Percentiles rank a stretch among this genome's conserved stretches.
Conservation (phyloP, 1,140 invertebrate genomes). For the Zeugodacus cucurbitae region DNA sequence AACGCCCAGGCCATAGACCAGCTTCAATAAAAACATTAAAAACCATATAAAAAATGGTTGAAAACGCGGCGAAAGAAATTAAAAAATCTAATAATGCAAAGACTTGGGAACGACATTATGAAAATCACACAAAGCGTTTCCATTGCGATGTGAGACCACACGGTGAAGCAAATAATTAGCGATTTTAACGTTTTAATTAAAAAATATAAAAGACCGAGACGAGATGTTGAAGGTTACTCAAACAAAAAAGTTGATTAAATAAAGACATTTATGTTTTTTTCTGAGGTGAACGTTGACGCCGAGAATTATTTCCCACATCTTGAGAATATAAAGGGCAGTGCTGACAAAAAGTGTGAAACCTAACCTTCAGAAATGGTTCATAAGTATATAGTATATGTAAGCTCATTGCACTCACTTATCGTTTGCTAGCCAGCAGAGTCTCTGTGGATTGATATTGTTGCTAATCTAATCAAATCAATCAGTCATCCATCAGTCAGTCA, state of each 20-base stretch:
- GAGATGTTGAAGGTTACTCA: background rate
- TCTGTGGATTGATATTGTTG: too few relatives aligned
- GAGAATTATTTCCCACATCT: background rate
- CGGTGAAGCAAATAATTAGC: conserved; percentile 41
- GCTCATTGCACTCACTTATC: too few relatives aligned
- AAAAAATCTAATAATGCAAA: conserved; percentile 31
- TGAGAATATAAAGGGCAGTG: background rate
- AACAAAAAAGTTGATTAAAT: background rate
- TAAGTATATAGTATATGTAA: too few relatives aligned
- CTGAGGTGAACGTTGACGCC: too few relatives aligned
- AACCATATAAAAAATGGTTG: background rate
- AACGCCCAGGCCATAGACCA: background rate
- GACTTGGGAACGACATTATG: background rate
- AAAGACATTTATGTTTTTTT: background rate
- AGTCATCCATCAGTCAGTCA: too few relatives aligned
- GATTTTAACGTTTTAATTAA: conserved; percentile 59
- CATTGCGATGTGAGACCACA: background rate
- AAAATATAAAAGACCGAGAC: conserved; percentile 37
- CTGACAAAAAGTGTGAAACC: background rate
- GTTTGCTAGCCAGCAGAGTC: too few relatives aligned
- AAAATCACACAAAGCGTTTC: background rate
- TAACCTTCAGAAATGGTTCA: background rate
- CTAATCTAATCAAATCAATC: too few relatives aligned
- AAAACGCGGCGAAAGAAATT: background rate
- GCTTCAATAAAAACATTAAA: background rate